Evolutionary conservation across 2,888 invertebrate genomes (phyloP).

Genomic region (Idaea aversata): DNA sequence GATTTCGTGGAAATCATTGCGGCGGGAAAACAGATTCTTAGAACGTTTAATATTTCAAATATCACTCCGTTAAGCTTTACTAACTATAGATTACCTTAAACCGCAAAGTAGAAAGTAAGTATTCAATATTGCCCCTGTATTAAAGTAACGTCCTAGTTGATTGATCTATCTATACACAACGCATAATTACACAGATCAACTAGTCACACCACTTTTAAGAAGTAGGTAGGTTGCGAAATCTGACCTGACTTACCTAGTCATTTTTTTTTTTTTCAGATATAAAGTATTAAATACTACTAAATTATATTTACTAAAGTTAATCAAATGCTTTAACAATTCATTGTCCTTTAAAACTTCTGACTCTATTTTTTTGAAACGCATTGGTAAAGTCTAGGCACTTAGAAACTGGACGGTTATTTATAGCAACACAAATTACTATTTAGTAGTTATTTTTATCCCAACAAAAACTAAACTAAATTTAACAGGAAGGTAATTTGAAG

Average conservation of each 20-base stretch:
- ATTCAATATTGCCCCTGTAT: not conserved
- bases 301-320: too few relatives aligned
- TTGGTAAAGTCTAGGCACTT: not conserved
- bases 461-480: not conserved
- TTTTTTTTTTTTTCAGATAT: too few relatives aligned
- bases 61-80: not conserved
- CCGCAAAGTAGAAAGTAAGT: conserved; percentile 1
- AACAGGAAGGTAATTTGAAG: not conserved
- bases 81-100: not conserved
- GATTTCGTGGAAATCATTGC: not conserved
- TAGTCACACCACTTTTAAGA: not conserved
- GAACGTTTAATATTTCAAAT: not conserved
- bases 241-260: too few relatives aligned
- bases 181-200: not conserved
- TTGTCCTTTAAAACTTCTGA: too few relatives aligned
- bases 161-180: not conserved
- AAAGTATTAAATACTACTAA: not conserved
- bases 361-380: not conserved
- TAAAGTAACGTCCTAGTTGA: not conserved
- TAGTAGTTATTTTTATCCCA: not conserved
- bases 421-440: not conserved
- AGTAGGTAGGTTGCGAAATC: not conserved
- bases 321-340: too few relatives aligned
- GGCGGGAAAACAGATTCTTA: not conserved
- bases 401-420: not conserved